Evolutionary conservation across 2,797 vertebrate genomes (phyloP), one percentile per base, ranked within the genome.

Genomic region (Podargus strigoides): DNA sequence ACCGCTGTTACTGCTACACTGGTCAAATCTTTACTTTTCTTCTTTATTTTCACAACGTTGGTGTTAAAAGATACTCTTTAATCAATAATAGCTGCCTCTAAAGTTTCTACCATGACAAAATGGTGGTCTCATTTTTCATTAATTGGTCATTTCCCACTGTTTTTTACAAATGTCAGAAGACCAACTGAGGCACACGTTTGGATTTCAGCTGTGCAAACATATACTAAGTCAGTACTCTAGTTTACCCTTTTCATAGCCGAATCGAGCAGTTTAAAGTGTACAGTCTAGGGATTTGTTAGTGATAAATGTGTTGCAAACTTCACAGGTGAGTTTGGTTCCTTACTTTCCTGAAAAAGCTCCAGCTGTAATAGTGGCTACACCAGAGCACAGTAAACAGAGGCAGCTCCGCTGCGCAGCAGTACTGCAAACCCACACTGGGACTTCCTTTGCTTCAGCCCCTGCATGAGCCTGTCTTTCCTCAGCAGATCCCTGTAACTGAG

Each of bases 21-120:
- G 70, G 34, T 72, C 69, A 94, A 42, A 50, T 75, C 36, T 60
- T 58, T 66, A 6, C 9, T 8, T 52, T 39, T 39, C 7, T 37
- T 36, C 3, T 41, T 44, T 41, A 8, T 12, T 46, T 50, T 89
- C 82, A 68, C n/a, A 83, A 77, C 28, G 15, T 42, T 89, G 74
- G 77, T 69, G 10, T 70, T 90, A 63, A 86, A 94, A 95, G 22
- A 17, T 28, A 91, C 20, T 58, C 55, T 96, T 95, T 80, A 93
- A 85, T 91, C 80, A 89, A 81, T 72, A 89, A 81, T 72, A 90
- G 24, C 58, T 90, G 47, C 73, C 90, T 93, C 76, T 94, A 91
- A 92, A 82, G 32, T 41, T 92, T 80, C 78, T 81, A 58, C 60
- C 52, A 27, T 88, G 83, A 87, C 80, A 95, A 95, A 96, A 95